phyloP scores from a whole-genome alignment of 1,140 invertebrate genomes.

The Aleiodes sp. region DNA sequence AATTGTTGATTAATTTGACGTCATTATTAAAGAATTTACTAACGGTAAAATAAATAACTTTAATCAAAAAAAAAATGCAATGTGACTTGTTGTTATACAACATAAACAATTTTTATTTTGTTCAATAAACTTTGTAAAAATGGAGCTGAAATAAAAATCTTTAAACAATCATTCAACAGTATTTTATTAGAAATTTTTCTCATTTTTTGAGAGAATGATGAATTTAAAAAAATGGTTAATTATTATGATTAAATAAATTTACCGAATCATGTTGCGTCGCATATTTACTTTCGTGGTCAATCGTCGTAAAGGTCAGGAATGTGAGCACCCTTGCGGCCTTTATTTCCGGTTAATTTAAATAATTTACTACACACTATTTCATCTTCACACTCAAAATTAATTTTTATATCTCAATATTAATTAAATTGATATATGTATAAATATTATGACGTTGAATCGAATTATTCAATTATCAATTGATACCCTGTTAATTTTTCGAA shows the following conservation, averaged over 20 bases:
- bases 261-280: constrained; percentile 41
- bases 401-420: background rate
- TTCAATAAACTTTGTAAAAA: background rate
- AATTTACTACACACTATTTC: background rate
- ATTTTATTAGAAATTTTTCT: too few species aligned
- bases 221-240: background rate
- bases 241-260: constrained; percentile 20
- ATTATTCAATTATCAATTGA: too few species aligned
- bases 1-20: background rate
- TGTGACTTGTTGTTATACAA: background rate
- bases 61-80: too few species aligned
- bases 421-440: too few species aligned
- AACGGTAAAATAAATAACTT: too few species aligned
- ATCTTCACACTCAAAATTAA: background rate
- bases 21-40: background rate
- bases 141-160: background rate
- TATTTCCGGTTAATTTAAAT: constrained; percentile 46
- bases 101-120: background rate
- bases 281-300: constrained; percentile 43
- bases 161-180: too few species aligned
- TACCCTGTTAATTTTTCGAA: too few species aligned
- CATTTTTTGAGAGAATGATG: background rate
- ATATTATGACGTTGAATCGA: too few species aligned
- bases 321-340: constrained; percentile 47
- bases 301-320: constrained; percentile 49